These are phyloP conservation scores for Meta bourneti DNA, from an alignment of 2,888 invertebrate genomes.

Conservation along the genomic window DNA sequence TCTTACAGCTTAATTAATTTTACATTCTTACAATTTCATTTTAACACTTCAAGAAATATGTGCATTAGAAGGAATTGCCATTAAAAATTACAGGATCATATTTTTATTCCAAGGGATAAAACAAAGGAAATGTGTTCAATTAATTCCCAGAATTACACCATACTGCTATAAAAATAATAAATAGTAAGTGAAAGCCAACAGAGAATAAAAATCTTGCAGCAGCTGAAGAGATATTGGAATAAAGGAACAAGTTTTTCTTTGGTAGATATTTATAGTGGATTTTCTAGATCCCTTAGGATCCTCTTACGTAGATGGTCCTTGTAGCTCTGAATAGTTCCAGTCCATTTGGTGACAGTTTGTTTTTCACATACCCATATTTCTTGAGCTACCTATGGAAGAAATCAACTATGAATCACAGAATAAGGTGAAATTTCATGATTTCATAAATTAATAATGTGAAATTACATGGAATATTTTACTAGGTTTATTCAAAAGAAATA, in stretches of 20 bases:
- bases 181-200: constrained; percentile 29
- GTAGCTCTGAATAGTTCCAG: constrained; percentile 96
- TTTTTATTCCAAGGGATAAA: too few relatives aligned
- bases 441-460: not conserved
- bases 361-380: constrained; percentile 99
- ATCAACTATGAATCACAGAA: too few relatives aligned
- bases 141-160: not conserved
- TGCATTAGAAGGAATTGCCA: too few relatives aligned
- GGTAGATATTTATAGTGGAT: constrained; percentile 63
- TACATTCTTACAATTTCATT: too few relatives aligned
- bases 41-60: too few relatives aligned
- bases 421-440: not conserved
- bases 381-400: constrained; percentile 90
- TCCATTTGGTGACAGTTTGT: constrained; percentile 96
- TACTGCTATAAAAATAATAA: constrained; percentile 27
- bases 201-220: constrained; percentile 27
- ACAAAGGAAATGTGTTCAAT: not conserved
- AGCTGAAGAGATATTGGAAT: constrained; percentile 17
- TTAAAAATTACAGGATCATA: too few relatives aligned
- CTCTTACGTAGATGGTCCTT: constrained; percentile 95
- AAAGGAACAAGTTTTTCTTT: constrained; percentile 6
- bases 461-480: not conserved
- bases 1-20: too few relatives aligned
- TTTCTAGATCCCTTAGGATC: constrained; percentile 87
- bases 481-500: not conserved